Evolutionary conservation across 1,140 invertebrate species (phyloP).

Genomic region (Megalonaias nervosa): DNA sequence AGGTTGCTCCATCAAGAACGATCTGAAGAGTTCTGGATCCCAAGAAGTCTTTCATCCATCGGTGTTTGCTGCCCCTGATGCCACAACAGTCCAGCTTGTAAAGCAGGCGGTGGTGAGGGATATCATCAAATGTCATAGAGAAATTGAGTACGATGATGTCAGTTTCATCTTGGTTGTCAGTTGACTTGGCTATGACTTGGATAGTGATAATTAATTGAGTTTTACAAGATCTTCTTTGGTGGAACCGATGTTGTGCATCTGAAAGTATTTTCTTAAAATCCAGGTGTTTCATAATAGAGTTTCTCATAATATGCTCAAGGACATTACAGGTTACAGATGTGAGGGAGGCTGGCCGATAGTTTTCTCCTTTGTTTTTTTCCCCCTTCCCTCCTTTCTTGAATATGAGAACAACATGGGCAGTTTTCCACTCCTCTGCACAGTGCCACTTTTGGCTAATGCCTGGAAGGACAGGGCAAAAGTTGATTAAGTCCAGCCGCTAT

Average conservation of each 20-base stretch:
- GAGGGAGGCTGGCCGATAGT: not conserved
- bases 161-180: not conserved
- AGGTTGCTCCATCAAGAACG: not conserved
- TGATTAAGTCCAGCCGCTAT: not conserved
- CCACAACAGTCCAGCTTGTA: not conserved
- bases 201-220: not conserved
- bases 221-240: not conserved
- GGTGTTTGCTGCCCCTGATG: not conserved
- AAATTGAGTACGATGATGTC: not conserved
- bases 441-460: not conserved
- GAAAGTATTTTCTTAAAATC: not conserved
- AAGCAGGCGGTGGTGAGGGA: not conserved
- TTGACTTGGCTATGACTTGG: slow-evolving; percentile 1
- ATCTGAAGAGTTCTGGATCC: not conserved
- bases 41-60: not conserved
- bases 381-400: not conserved
- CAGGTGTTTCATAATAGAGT: not conserved
- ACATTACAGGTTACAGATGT: not conserved
- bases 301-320: not conserved
- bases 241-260: not conserved
- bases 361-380: not conserved
- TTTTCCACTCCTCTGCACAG: not conserved
- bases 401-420: not conserved
- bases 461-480: not conserved
- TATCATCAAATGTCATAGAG: not conserved